A percentile compares a stretch with the other conserved stretches of the same genome.
phyloP scores from a whole-genome alignment of 1,140 invertebrate species.

The Penaeus chinensis region DNA sequence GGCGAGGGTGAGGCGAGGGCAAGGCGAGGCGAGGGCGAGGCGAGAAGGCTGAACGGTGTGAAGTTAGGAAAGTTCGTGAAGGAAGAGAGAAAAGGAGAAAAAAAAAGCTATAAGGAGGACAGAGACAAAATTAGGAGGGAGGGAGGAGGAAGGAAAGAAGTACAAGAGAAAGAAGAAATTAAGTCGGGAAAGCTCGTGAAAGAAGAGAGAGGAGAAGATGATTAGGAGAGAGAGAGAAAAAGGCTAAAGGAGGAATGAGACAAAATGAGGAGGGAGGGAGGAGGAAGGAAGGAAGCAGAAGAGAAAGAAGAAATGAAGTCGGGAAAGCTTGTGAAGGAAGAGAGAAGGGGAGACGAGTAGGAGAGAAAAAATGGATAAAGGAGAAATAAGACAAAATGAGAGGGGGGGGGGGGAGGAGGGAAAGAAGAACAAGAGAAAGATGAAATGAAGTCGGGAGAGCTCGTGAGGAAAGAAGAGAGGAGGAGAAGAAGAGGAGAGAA shows the following conservation, averaged over 20 bases:
- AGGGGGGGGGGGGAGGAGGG: background rate
- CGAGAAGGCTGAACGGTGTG: background rate
- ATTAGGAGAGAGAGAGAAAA: background rate
- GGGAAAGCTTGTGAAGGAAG: background rate
- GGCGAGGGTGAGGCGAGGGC: too few relatives aligned
- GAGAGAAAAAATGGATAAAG: background rate
- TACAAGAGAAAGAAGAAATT: background rate
- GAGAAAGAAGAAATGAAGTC: background rate
- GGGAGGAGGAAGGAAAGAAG: background rate
- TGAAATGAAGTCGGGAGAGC: background rate
- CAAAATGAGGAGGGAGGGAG: background rate
- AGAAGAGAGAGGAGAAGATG: background rate
- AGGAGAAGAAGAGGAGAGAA: background rate
- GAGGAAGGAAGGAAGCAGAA: background rate
- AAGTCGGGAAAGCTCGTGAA: background rate
- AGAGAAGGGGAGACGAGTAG: background rate
- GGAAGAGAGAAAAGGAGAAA: background rate
- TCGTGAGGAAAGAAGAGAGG: background rate
- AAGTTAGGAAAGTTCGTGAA: background rate
- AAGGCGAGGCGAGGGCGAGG: background rate
- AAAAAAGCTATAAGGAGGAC: background rate
- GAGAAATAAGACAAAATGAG: background rate
- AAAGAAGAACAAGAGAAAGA: background rate
- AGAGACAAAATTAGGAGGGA: background rate
- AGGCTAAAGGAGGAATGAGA: background rate